Evolutionary conservation across 2,888 invertebrate species (phyloP), one percentile per base, ranked within the genome.

Genomic region (Lithosia quadra): DNA sequence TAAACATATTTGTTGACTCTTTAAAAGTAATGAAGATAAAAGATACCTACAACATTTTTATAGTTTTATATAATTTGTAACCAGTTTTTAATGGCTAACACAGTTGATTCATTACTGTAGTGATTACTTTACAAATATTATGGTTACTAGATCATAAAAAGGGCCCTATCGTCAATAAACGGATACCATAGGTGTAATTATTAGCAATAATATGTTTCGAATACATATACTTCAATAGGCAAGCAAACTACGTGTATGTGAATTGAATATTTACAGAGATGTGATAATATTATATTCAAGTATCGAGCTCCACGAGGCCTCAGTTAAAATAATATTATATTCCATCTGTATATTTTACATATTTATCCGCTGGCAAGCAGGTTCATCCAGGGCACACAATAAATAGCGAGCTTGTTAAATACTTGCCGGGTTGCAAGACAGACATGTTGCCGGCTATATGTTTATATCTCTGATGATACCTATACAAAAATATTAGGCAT

Each of bases 41-140:
- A 43, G 43, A 49, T 49, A 49, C n/a, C n/a, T n/a, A n/a, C n/a
- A n/a, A 49, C 49, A 49, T 49, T 49, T 49, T 49, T 49, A 49
- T 49, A 49, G 49, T 49, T 49, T 49, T 49, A 49, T n/a, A 68
- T 68, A 67, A 64, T 28, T 56, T 69, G 63, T 77, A 61, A 63
- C 55, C 55, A 67, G 63, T 72, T 63, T 59, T 67, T 73, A 59
- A 68, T 66, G 49, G n/a, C 15, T n/a, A 49, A 49, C 49, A 49
- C 7, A 15, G 49, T 49, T 49, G 49, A 36, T 61, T 67, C 36
- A 73, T 60, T 67, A 62, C 55, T 67, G 49, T 21, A 49, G 28
- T 72, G 57, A 63, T 75, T 63, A 68, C 43, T 49, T 49, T n/a
- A 49, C 49, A 49, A 49, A 49, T 49, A 49, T 49, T n/a, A 49